These are phyloP conservation scores for Odontophorus gujanensis DNA, from an alignment of 2,113 vertebrate species.

Conservation along the genomic window DNA sequence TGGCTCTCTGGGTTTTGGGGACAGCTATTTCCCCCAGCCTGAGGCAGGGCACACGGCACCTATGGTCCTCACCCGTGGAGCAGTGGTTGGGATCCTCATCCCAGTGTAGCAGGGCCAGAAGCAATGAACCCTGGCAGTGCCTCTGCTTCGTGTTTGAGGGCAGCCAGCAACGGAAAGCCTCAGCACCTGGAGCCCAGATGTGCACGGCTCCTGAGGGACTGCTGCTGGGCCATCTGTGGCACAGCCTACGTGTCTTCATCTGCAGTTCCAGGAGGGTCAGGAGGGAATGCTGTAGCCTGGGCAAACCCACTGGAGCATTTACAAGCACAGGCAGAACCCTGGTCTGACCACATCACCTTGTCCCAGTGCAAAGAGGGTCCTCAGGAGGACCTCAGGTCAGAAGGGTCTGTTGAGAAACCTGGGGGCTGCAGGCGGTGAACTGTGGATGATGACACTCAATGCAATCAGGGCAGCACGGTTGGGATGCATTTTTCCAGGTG, in stretches of 20 bases:
- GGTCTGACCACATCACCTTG: background rate
- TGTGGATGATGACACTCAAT: rapidly evolving
- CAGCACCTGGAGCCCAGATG: slow-evolving; percentile 75
- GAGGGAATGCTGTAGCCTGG: slow-evolving; percentile 1
- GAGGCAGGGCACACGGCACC: background rate
- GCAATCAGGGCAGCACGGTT: background rate
- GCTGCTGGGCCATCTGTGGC: slow-evolving; percentile 45
- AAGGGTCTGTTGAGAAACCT: background rate
- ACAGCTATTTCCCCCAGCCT: background rate
- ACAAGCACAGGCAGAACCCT: background rate
- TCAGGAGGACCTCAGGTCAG: background rate
- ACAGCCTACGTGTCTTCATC: slow-evolving; percentile 26
- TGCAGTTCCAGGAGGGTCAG: slow-evolving; percentile 15
- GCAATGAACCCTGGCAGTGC: background rate
- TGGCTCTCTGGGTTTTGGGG: background rate
- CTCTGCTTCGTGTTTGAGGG: background rate
- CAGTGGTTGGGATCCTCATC: rapidly evolving
- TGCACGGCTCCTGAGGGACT: background rate
- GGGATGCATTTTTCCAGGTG: background rate
- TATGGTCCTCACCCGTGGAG: background rate
- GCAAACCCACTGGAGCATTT: background rate
- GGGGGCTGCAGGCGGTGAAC: background rate
- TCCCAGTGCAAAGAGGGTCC: background rate
- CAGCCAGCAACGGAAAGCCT: background rate
- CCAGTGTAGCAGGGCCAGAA: background rate